Conservation (phyloP, 1,140 invertebrate genomes). For the Drosophila ogumai region DNA sequence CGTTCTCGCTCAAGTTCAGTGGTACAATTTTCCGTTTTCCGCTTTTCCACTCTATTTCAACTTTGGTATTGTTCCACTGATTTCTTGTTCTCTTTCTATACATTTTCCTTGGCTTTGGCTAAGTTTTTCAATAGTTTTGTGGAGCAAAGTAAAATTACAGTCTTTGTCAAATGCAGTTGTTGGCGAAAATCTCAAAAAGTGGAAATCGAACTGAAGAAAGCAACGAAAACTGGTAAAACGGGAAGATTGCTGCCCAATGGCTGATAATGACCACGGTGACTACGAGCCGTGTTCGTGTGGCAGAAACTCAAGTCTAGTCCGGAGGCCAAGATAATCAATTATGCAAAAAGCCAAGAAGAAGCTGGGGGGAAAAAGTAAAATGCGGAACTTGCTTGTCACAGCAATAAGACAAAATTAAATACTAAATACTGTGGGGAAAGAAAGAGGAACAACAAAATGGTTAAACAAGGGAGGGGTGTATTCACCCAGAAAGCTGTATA, state of each 20-base stretch:
- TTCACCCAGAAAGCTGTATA: constrained; percentile 44
- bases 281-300: not conserved
- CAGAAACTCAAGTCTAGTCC: constrained; percentile 30
- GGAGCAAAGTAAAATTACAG: constrained; percentile 60
- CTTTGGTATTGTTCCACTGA: constrained; percentile 11
- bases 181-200: constrained; percentile 60
- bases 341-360: constrained; percentile 57
- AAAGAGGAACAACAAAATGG: not conserved
- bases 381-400: constrained; percentile 62
- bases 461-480: not conserved
- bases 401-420: constrained; percentile 68
- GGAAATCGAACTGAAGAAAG: constrained; percentile 43
- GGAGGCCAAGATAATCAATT: constrained; percentile 71
- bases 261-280: constrained; percentile 22
- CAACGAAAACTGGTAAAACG: constrained; percentile 22
- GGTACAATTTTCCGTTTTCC: constrained; percentile 54
- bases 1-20: constrained; percentile 55
- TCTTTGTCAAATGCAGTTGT: constrained; percentile 70
- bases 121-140: constrained; percentile 38
- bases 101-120: constrained; percentile 19
- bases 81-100: constrained; percentile 9
- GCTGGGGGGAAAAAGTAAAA: constrained; percentile 15
- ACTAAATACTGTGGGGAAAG: constrained; percentile 44
- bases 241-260: constrained; percentile 12
- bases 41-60: constrained; percentile 14